phyloP scores from a whole-genome alignment of 2,797 vertebrate species.

The Eulemur mongoz region DNA sequence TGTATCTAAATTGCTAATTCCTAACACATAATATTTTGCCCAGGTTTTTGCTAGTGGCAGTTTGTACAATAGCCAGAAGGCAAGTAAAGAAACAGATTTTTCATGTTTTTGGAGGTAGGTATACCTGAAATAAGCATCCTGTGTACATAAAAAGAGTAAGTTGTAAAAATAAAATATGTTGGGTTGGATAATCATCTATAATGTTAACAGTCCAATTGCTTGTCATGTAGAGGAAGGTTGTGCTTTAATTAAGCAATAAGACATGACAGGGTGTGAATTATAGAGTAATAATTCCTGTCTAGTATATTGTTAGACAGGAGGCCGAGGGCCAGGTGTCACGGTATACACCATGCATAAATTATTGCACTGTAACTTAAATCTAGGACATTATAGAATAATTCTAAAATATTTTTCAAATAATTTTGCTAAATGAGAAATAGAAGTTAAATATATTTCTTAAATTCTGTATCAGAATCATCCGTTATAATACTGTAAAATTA shows the following conservation, averaged over 20 bases:
- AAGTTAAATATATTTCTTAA: not conserved
- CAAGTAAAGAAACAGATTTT: conserved; percentile 30
- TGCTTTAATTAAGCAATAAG: conserved; percentile 87
- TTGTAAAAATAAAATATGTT: conserved; percentile 82
- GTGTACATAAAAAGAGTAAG: conserved; percentile 49
- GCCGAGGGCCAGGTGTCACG: conserved; percentile 80
- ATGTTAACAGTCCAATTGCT: conserved; percentile 84
- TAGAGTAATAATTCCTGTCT: conserved; percentile 84
- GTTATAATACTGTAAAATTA: not conserved
- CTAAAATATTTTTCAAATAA: conserved; percentile 53
- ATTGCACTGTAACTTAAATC: conserved; percentile 73
- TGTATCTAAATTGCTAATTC: not conserved
- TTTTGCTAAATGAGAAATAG: conserved; percentile 47
- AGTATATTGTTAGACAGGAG: conserved; percentile 85
- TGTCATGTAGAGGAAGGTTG: conserved; percentile 83
- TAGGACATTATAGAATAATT: conserved; percentile 47
- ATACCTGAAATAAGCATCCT: conserved; percentile 46
- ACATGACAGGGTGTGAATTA: conserved; percentile 84
- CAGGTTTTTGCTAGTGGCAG: not conserved
- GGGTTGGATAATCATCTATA: conserved; percentile 83
- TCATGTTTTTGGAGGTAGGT: conserved; percentile 58
- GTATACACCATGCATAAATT: conserved; percentile 74
- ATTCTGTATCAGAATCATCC: not conserved
- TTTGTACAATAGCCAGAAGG: conserved; percentile 41
- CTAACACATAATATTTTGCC: not conserved